phyloP scores from a whole-genome alignment of 2,797 vertebrate genomes.

The Spinus pinus region DNA sequence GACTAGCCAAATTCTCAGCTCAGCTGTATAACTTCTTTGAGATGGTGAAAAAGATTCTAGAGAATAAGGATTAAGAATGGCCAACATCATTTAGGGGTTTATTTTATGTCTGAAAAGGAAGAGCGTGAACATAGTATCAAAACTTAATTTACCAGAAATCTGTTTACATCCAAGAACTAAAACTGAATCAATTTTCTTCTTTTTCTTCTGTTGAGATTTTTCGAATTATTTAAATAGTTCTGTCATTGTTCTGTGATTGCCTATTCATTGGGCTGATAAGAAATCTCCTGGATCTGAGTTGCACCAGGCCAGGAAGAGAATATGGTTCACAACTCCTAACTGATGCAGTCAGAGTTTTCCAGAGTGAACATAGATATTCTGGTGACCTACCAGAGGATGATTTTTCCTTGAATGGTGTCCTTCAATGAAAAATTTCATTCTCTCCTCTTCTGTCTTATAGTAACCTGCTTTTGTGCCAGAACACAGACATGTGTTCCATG shows the following conservation, averaged over 20 bases:
- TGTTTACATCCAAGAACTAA: neutral
- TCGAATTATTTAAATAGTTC: neutral
- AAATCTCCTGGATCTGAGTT: neutral
- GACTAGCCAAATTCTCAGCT: neutral
- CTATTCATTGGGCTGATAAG: neutral
- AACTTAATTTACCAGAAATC: constrained; percentile 21
- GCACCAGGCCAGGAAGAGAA: neutral
- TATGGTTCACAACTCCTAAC: neutral
- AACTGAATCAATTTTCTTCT: neutral
- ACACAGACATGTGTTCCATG: neutral
- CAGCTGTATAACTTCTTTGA: neutral
- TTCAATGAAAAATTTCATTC: neutral
- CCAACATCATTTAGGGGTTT: neutral
- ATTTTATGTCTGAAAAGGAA: neutral
- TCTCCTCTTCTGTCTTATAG: neutral
- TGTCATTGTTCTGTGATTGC: neutral
- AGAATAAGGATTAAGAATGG: neutral
- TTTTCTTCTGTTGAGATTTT: neutral
- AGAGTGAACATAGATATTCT: neutral
- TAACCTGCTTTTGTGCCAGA: neutral
- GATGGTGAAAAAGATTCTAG: neutral
- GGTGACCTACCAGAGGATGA: neutral
- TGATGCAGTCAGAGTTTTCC: neutral
- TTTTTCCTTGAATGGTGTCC: neutral
- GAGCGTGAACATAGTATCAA: neutral